Conservation (phyloP, 1,140 invertebrate species). For the Elymnias hypermnestra region DNA sequence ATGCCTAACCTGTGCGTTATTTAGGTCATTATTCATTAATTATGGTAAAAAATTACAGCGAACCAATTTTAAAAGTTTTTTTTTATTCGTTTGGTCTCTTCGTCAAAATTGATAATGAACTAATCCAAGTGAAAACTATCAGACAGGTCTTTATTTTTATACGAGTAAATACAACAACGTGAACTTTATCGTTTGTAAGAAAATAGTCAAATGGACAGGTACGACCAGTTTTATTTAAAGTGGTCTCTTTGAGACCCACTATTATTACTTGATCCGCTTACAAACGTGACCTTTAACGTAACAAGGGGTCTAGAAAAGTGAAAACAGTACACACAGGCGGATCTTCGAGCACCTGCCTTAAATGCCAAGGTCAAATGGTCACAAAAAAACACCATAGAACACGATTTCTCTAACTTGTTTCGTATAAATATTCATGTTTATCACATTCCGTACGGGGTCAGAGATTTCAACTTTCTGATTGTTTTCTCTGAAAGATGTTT, state of each 20-base stretch:
- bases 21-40: too few species aligned
- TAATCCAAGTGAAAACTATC: too few species aligned
- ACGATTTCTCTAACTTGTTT: constrained; percentile 59
- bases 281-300: constrained; percentile 5
- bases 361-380: constrained; percentile 67
- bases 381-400: constrained; percentile 27
- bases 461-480: constrained; percentile 16
- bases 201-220: too few species aligned
- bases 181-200: too few species aligned
- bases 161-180: too few species aligned
- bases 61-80: too few species aligned
- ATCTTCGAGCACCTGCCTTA: constrained; percentile 47
- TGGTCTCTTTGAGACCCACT: neutral
- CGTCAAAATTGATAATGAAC: too few species aligned
- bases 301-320: constrained; percentile 13
- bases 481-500: constrained; percentile 12
- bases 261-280: constrained; percentile 4
- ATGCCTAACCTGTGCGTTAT: too few species aligned
- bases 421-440: constrained; percentile 45
- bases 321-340: constrained; percentile 23
- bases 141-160: too few species aligned
- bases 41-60: too few species aligned
- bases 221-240: neutral
- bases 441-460: constrained; percentile 39
- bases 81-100: too few species aligned